These are phyloP conservation scores for Araneus ventricosus DNA, from an alignment of 1,140 invertebrate species.

Conservation along the genomic window DNA sequence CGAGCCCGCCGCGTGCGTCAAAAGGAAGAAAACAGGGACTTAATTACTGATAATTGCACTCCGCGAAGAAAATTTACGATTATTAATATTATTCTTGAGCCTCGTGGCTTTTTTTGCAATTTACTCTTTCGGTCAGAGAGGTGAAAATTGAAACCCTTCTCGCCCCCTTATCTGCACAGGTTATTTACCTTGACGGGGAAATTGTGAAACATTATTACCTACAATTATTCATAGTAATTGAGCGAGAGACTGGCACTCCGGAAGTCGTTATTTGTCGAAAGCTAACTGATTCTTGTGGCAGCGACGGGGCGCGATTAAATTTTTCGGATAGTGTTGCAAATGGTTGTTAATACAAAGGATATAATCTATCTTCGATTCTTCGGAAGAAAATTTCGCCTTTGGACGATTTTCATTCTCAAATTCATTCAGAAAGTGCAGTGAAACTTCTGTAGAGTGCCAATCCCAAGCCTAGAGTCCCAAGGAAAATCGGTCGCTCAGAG, in stretches of 20 bases:
- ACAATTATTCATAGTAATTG: constrained; percentile 7
- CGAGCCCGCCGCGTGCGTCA: neutral
- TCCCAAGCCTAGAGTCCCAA: too few species aligned
- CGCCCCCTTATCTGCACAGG: neutral
- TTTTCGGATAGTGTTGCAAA: neutral
- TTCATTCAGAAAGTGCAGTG: too few species aligned
- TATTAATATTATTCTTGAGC: constrained; percentile 36
- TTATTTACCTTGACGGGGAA: neutral
- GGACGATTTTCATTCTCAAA: too few species aligned
- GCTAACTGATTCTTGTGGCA: neutral
- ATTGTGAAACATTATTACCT: constrained; percentile 15
- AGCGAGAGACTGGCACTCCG: too few species aligned
- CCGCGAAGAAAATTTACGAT: constrained; percentile 15
- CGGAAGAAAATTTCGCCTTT: too few species aligned
- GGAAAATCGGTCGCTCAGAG: too few species aligned
- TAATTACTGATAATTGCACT: constrained; percentile 47
- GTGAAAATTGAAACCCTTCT: constrained; percentile 12
- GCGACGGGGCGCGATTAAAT: neutral
- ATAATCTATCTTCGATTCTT: too few species aligned
- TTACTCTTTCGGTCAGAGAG: neutral
- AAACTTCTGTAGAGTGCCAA: too few species aligned
- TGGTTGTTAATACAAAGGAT: too few species aligned
- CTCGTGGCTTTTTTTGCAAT: neutral
- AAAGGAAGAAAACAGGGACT: neutral
- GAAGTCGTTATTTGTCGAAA: neutral